Base-by-base conservation (phyloP, 2,113 vertebrate species). In the Cinclus cinclus region DNA sequence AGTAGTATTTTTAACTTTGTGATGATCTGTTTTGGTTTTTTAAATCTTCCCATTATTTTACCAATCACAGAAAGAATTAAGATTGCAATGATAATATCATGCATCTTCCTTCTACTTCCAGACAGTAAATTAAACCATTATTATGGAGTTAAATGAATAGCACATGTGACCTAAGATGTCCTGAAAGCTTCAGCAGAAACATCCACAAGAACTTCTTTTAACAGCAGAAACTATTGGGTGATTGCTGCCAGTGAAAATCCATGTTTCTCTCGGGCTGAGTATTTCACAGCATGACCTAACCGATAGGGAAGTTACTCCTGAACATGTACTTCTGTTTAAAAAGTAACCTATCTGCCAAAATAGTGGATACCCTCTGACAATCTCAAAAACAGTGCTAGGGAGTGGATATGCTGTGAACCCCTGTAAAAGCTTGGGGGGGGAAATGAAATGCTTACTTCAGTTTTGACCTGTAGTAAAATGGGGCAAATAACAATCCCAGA, bases 121-220 rank as follows among this genome's bases (percentile, higher is more conserved):
- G 63, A 74, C 27, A 86, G 56, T 47, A 74, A 53, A 59, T 85
- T 10, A 88, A 92, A 82, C 68, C 35, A 74, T 95, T 92, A 83
- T 81, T 94, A 33, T n/a, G 44, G 58, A 76, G 31, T 71, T 71
- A 95, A 96, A 91, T 83, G 17, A 94, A 50, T 59, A 94, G 52
- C 59, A 44, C 41, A 30, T n/a, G 47, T 94, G 70, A 75, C 65
- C 52, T 31, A 55, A 92, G 68, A 84, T 79, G 35, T 89, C 41
- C 41, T 92, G 85, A 96, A 87, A 75, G 60, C 90, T 85, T 87
- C 41, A 67, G 30, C 83, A 71, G 75, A 80, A 56, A 87, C 53
- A 70, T 19, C 53, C 58, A 39, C 18, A n/a, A 93, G 53, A 55
- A 35, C 58, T 60, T 60, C 39, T 73, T 87, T 91, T 44, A 83